A percentile compares a stretch with the other conserved stretches of the same genome.
phyloP scores from a whole-genome alignment of 1,140 invertebrate genomes.

The Neodiprion virginianus region DNA sequence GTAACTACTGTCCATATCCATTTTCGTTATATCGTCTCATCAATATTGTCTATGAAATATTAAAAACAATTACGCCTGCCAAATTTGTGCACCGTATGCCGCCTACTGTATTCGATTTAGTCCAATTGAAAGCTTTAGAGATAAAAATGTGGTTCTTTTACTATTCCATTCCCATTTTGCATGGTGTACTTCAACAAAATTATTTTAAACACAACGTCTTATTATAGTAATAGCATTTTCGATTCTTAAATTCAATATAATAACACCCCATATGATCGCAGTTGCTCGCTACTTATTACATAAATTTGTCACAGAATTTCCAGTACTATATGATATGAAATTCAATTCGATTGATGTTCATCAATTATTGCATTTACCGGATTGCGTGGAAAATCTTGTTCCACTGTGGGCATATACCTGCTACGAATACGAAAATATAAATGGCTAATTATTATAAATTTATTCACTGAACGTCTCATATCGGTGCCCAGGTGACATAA shows the following conservation, averaged over 20 bases:
- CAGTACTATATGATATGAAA: constrained; percentile 17
- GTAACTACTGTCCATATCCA: not conserved
- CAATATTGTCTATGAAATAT: constrained; percentile 17
- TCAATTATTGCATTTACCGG: constrained; percentile 26
- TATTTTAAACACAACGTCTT: constrained; percentile 30
- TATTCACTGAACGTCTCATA: constrained; percentile 33
- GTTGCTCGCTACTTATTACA: constrained; percentile 21
- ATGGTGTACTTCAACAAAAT: constrained; percentile 26
- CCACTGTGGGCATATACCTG: constrained; percentile 30
- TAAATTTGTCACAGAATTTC: constrained; percentile 25
- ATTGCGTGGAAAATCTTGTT: constrained; percentile 25
- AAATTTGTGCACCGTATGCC: constrained; percentile 29
- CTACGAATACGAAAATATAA: constrained; percentile 34
- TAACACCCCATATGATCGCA: constrained; percentile 15
- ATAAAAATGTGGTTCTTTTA: constrained; percentile 26
- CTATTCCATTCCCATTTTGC: constrained; percentile 29
- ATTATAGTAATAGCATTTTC: constrained; percentile 19
- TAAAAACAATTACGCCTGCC: constrained; percentile 20
- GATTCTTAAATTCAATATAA: constrained; percentile 19
- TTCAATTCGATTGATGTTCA: constrained; percentile 26
- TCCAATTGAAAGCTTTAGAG: constrained; percentile 17
- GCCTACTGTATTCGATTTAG: constrained; percentile 8
- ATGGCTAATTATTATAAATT: constrained; percentile 35
- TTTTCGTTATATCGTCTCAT: constrained; percentile 20
- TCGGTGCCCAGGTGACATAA: constrained; percentile 31